Evolutionary conservation across 2,113 vertebrate species (phyloP), one percentile per base, ranked within the genome.

Genomic region (Lathamus discolor): DNA sequence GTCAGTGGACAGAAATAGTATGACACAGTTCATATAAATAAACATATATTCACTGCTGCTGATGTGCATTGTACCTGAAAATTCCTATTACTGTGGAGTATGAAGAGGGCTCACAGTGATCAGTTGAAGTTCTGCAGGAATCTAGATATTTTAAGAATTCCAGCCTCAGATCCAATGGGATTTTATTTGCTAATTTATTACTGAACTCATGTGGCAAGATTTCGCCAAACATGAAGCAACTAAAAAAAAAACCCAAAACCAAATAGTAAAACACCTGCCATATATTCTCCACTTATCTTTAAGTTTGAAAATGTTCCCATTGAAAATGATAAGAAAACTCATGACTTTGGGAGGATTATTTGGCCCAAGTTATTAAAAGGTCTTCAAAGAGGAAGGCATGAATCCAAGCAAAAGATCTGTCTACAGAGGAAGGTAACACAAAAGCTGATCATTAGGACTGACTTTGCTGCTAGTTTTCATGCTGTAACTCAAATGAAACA

Each of bases 401-500:
- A 62, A 88, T 76, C 29, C 49, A 76, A 84, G 46, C 17, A 37
- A 81, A 83, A 64, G 37, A 81, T 82, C 46, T 77, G 33, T 54
- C 46, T 78, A 19, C 24, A 66, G 19, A 75, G 37, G 27, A 62
- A 79, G 91, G 90, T 82, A 74, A 23, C 48, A 91, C 25, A 88
- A 92, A 90, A 92, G 13, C 7, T 16, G 61, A 28, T 76, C 62
- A 89, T 88, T 86, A 86, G 23, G 35, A 83, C 18, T 95, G 67
- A 75, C 25, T 95, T 93, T 73, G 52, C 63, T 95, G 46, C 86
- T 84, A 44, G 14, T 70, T 95, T 96, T 90, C 48, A 64, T 81
- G 31, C 35, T 68, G 52, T 61, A 94, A 84, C 54, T 92, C 76
- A 81, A 95, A 79, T 61, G 75, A 96, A 96, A 96, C 76, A 20